Percentiles rank a stretch among this genome's conserved stretches.
Evolutionary conservation across 2,797 vertebrate genomes (phyloP).

Genomic region (Argyrosomus regius): DNA sequence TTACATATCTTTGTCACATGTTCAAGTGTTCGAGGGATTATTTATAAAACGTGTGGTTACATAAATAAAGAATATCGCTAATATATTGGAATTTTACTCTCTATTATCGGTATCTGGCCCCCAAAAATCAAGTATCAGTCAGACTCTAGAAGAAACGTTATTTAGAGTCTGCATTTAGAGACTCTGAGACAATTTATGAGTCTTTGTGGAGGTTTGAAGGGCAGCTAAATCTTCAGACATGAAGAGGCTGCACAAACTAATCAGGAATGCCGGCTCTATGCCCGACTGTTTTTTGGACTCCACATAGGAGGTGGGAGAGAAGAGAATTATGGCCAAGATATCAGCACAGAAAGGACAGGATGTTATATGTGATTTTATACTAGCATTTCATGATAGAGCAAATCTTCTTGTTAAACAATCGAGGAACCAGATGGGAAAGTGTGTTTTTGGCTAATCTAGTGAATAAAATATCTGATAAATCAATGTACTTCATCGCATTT

Average conservation of each 20-base stretch:
- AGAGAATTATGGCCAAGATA: background rate
- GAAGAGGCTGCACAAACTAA: slow-evolving; percentile 5
- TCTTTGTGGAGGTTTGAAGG: background rate
- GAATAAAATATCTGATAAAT: slow-evolving; percentile 1
- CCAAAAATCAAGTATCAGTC: no score
- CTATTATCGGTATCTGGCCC: no score
- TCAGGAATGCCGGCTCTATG: background rate
- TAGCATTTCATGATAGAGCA: background rate
- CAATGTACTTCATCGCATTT: background rate
- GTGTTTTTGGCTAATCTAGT: background rate
- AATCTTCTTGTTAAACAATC: background rate
- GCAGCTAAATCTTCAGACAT: slow-evolving; percentile 14
- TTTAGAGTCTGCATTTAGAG: slow-evolving; percentile 11
- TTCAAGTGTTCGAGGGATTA: no score
- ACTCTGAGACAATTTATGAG: background rate
- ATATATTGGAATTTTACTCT: no score
- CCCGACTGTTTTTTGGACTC: background rate
- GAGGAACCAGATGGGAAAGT: background rate
- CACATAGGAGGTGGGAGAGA: background rate
- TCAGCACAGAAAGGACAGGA: background rate
- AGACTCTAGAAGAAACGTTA: background rate
- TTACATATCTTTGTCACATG: no score
- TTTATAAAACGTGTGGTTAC: no score
- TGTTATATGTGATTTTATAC: background rate
- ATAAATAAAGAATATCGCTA: no score